These are phyloP conservation scores for Anas bernieri DNA, from an alignment of 2,797 vertebrate species.

Conservation along the genomic window DNA sequence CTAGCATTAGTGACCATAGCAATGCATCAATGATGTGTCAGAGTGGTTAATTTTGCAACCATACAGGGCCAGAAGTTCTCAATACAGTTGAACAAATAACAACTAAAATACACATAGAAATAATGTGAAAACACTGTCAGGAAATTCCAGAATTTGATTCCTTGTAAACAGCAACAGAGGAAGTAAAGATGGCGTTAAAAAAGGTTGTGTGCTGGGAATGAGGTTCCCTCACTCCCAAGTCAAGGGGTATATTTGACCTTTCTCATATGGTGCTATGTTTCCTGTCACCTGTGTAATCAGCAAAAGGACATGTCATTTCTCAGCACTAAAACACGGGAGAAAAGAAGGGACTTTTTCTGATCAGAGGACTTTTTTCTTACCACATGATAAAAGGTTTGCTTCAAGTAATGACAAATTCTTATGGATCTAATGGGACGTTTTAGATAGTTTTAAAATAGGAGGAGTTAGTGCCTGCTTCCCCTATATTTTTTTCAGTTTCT, in stretches of 20 bases:
- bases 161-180: background rate
- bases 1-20: accelerated
- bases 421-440: background rate
- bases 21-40: background rate
- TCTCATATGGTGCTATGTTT: background rate
- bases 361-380: background rate
- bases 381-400: background rate
- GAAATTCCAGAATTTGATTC: background rate
- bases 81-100: background rate
- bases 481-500: background rate
- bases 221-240: background rate
- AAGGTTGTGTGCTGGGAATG: background rate
- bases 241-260: background rate
- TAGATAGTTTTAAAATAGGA: background rate
- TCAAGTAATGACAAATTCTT: background rate
- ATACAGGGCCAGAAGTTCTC: background rate
- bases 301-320: background rate
- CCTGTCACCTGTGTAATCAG: background rate
- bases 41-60: background rate
- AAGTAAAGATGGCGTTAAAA: background rate
- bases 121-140: background rate
- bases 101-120: background rate
- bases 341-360: background rate
- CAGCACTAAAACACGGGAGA: background rate
- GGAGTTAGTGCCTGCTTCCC: background rate